Evolutionary conservation across 2,113 vertebrate genomes (phyloP), one percentile per base, ranked within the genome.

Genomic region (Camelus dromedarius): DNA sequence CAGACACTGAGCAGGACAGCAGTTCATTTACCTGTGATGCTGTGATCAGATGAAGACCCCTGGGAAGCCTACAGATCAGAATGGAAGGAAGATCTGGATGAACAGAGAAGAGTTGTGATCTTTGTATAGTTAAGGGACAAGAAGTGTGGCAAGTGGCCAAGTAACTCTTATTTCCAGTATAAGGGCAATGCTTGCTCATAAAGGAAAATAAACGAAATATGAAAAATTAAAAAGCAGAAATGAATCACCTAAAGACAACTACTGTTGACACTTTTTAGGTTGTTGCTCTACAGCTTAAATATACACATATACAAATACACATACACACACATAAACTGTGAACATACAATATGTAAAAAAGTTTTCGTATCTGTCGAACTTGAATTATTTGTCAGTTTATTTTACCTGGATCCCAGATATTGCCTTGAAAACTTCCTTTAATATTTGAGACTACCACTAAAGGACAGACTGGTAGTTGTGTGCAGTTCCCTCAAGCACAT

Each of bases 171-270:
- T 38, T 70, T 88, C 62, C 60, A 48, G 4, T 54, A 9, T 92
- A 79, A 79, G 87, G 28, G 38, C 60, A 52, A 87, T n/a, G 32
- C 32, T 84, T 70, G 50, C 30, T 81, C 28, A 94, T 73, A 67
- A 75, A 88, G 82, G 60, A 86, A 70, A 85, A 75, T 3, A 66
- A 60, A 73, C 54, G 73, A 86, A 88, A 70, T 30, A 80, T 10
- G 30, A 72, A 89, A 95, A 77, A 77, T 50, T 88, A 62, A 89
- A 84, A 89, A 89, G 32, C 64, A 77, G 13, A 95, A 95, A 50
- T 66, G 60, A 75, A 16, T 80, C 66, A 56, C 56, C 66, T 35
- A 54, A 84, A 67, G 66, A 42, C 16, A 80, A 46, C 5, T 58
- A 89, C 30, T 72, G 22, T 28, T 66, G 46, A 79, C 42, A 48